Base-by-base conservation (phyloP, 2,888 invertebrate genomes). In the Thelaira solivaga region DNA sequence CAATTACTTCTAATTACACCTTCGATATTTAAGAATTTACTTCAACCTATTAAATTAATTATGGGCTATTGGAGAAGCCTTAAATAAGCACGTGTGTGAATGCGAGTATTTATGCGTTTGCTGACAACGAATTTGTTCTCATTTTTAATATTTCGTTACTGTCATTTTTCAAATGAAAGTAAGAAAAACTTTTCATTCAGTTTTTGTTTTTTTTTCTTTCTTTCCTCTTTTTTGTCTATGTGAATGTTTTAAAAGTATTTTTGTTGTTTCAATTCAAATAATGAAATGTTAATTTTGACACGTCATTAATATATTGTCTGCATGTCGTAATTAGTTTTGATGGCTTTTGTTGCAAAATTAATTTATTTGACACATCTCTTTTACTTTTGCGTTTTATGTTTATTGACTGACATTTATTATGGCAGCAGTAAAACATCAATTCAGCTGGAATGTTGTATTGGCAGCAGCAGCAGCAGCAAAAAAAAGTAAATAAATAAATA, bases 271-370 rank as follows among this genome's bases (percentile, higher is more conserved):
- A 64, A 67, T 78, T 74, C 74, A 71, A 82, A 81, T 85, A 86
- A 85, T 86, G 86, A 86, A 86, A 86, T 86, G 86, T 85, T 87
- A 86, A 86, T 86, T 86, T 85, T 87, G 86, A 86, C 87, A 86
- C 86, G 85, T 86, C 87, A 85, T 87, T 86, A 87, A 86, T 87
- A 86, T 83, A 84, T 85, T 86, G 80, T 77, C 80, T 78, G 82
- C 81, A 82, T 82, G 82, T 82, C 81, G 86, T 86, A 86, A 86
- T 86, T 87, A 86, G 86, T 87, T 86, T 85, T 86, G 86, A 86
- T 86, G 85, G 83, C 83, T 85, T 85, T 84, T 86, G 84, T 84
- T 86, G 87, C 85, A 86, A 86, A 78, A 86, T 87, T 86, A 87
- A 86, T 87, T 86, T 86, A 86, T 85, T 85, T 86, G 87, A 85